phyloP scores from a whole-genome alignment of 2,888 invertebrate species.

The Meganola albula region DNA sequence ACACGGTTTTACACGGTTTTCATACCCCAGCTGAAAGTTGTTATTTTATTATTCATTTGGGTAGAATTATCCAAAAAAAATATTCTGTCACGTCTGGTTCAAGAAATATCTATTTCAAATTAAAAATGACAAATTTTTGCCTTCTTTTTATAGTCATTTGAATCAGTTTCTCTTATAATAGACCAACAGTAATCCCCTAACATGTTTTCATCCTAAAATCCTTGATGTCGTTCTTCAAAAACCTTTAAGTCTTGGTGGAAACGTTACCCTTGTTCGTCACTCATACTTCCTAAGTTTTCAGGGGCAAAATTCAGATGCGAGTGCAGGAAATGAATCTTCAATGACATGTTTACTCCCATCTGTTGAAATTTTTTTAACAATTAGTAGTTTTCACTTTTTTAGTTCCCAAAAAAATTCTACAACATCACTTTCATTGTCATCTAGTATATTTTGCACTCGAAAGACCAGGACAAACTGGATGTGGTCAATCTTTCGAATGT shows the following conservation, averaged over 20 bases:
- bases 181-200: conserved; percentile 2
- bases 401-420: no score
- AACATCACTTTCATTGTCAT: conserved; percentile 2
- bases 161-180: conserved; percentile 1
- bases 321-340: no score
- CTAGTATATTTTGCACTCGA: conserved; percentile 4
- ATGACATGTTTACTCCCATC: no score
- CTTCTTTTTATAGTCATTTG: conserved; percentile 1
- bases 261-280: background rate
- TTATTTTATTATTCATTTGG: background rate
- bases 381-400: no score
- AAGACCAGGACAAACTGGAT: conserved; percentile 10
- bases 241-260: conserved; percentile 1
- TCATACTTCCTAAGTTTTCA: no score
- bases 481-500: conserved; percentile 6
- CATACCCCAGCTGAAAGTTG: background rate
- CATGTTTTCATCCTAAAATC: conserved; percentile 2
- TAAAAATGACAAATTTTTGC: no score
- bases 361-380: no score
- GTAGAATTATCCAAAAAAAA: background rate
- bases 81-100: no score
- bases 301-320: no score
- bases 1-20: no score
- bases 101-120: no score
- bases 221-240: background rate